phyloP scores from a whole-genome alignment of 1,140 invertebrate species.

The Drosophila prosaltans region DNA sequence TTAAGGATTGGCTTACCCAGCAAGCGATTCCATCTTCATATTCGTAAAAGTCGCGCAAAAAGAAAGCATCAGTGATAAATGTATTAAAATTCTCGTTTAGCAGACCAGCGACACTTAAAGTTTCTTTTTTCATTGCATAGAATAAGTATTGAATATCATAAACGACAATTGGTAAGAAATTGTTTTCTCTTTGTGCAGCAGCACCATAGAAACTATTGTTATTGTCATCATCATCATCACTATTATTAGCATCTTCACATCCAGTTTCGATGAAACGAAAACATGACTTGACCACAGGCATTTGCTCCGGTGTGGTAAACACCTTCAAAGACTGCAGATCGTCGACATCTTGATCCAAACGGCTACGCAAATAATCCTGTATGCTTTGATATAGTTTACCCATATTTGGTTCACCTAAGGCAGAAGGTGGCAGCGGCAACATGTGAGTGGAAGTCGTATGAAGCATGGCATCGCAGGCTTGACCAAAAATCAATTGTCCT shows the following conservation, averaged over 20 bases:
- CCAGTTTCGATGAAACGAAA: conserved; percentile 51
- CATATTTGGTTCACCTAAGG: conserved; percentile 65
- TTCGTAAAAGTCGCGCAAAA: conserved; percentile 60
- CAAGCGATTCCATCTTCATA: conserved; percentile 62
- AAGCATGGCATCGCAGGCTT: conserved; percentile 48
- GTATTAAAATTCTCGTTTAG: conserved; percentile 28
- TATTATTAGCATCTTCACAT: background rate
- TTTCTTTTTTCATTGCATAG: conserved; percentile 59
- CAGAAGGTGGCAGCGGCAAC: conserved; percentile 68
- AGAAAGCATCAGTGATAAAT: conserved; percentile 50
- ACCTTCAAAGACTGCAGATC: conserved; percentile 40
- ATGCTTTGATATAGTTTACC: conserved; percentile 57
- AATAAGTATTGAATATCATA: conserved; percentile 70
- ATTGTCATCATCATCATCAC: background rate
- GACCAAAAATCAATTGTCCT: conserved; percentile 63
- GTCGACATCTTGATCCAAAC: conserved; percentile 1
- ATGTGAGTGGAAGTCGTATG: conserved; percentile 56
- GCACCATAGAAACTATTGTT: background rate
- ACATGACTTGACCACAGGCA: conserved; percentile 61
- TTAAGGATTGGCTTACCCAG: conserved; percentile 32
- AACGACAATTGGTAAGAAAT: conserved; percentile 31
- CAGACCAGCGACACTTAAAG: conserved; percentile 40
- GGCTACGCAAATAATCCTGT: conserved; percentile 40
- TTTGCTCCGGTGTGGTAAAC: conserved; percentile 51
- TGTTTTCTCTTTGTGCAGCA: no score